Evolutionary conservation across 2,797 vertebrate genomes (phyloP).

Genomic region (Sarcophilus harrisii): DNA sequence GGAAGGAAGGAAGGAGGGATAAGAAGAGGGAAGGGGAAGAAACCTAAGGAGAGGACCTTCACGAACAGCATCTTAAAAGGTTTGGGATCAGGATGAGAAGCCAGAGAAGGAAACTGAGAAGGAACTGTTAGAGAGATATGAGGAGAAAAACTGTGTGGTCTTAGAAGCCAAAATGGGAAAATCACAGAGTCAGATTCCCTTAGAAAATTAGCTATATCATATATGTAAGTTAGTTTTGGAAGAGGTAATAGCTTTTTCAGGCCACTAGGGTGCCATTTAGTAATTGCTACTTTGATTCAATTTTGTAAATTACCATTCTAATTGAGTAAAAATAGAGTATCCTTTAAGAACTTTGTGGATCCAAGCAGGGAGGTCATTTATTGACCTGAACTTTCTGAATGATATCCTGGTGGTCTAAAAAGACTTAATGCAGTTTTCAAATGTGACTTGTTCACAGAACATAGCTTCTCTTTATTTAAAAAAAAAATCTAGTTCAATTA

Average conservation of each 20-base stretch:
- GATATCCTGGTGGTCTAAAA: slow-evolving; percentile 36
- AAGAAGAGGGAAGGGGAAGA: not conserved
- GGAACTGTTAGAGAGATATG: not conserved
- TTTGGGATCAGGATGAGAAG: not conserved
- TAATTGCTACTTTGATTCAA: slow-evolving; percentile 54
- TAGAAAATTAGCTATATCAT: not conserved
- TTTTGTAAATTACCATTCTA: slow-evolving; percentile 40
- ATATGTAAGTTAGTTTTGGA: not conserved
- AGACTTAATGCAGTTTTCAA: slow-evolving; percentile 22
- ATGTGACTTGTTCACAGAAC: not conserved
- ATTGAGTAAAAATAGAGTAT: slow-evolving; percentile 60
- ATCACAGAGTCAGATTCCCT: not conserved
- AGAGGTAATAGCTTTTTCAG: slow-evolving; percentile 24
- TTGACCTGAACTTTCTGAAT: not conserved
- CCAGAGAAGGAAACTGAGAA: not conserved
- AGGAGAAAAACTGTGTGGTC: not conserved
- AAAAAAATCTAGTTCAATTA: slow-evolving; percentile 12
- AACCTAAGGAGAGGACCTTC: not conserved
- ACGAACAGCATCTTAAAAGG: not conserved
- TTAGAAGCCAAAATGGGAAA: not conserved
- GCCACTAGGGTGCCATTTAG: slow-evolving; percentile 56
- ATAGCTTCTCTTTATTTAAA: not conserved
- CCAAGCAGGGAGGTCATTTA: not conserved
- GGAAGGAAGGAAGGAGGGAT: not conserved
- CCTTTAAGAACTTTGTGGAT: slow-evolving; percentile 39